phyloP scores from a whole-genome alignment of 2,888 invertebrate species.

The Eledone cirrhosa region DNA sequence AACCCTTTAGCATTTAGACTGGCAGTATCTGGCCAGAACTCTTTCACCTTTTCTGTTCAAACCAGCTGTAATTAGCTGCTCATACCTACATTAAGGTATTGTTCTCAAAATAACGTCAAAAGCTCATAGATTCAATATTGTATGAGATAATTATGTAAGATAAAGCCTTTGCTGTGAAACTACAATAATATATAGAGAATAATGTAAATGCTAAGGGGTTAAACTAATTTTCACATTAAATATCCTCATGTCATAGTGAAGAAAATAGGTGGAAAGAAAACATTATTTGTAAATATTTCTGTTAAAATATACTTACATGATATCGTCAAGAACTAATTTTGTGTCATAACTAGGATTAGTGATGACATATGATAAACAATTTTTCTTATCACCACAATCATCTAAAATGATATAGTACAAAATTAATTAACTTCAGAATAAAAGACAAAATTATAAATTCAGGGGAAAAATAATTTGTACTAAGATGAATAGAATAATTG shows the following conservation, averaged over 20 bases:
- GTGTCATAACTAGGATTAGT: slow-evolving; percentile 98
- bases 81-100: no score
- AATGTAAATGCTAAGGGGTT: no score
- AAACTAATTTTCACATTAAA: not conserved
- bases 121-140: no score
- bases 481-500: not conserved
- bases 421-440: slow-evolving; percentile 3
- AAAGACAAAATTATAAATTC: not conserved
- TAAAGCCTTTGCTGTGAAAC: no score
- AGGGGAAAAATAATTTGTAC: not conserved
- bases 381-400: slow-evolving; percentile 91
- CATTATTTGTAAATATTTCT: no score
- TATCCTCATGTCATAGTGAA: not conserved
- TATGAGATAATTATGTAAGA: no score
- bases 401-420: slow-evolving; percentile 68
- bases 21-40: no score
- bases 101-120: no score
- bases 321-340: slow-evolving; percentile 93
- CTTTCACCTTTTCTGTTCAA: no score
- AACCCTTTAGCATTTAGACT: no score
- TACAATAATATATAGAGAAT: no score
- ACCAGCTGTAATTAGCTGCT: no score
- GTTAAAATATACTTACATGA: slow-evolving; percentile 82
- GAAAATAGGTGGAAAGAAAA: slow-evolving; percentile 70
- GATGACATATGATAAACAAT: slow-evolving; percentile 94